Conservation (phyloP, 2,797 vertebrate species). For the Myotis pilosus region DNA sequence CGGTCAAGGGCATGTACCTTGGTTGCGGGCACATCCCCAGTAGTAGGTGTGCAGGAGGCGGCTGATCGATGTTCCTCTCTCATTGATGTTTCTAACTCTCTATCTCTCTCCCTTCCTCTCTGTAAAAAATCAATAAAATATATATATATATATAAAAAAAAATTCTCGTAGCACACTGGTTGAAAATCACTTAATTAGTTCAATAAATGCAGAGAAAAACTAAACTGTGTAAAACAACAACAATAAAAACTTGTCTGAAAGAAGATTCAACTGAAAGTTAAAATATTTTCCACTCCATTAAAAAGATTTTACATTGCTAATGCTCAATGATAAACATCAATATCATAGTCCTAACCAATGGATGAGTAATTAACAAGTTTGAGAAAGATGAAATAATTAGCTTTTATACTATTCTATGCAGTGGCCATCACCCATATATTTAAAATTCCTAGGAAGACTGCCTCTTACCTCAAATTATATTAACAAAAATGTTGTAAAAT, state of each 20-base stretch:
- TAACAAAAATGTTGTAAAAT: neutral
- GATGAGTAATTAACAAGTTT: neutral
- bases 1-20: too few species aligned
- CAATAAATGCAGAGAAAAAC: slow-evolving; percentile 32
- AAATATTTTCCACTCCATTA: neutral
- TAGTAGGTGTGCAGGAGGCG: too few species aligned
- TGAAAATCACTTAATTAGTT: neutral
- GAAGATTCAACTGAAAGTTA: slow-evolving; percentile 25
- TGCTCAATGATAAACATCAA: neutral
- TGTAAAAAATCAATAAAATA: too few species aligned
- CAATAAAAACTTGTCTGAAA: neutral
- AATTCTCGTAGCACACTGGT: neutral
- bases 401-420: neutral
- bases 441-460: slow-evolving; percentile 33
- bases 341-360: neutral
- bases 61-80: too few species aligned
- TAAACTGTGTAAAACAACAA: neutral
- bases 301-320: neutral
- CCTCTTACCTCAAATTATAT: neutral
- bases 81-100: too few species aligned
- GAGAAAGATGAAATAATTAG: slow-evolving; percentile 6
- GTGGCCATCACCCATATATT: neutral
- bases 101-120: too few species aligned
- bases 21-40: too few species aligned
- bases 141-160: too few species aligned